Percentiles rank a stretch among this genome's conserved stretches.
phyloP scores from a whole-genome alignment of 1,140 invertebrate genomes.

The Trichogramma pretiosum region DNA sequence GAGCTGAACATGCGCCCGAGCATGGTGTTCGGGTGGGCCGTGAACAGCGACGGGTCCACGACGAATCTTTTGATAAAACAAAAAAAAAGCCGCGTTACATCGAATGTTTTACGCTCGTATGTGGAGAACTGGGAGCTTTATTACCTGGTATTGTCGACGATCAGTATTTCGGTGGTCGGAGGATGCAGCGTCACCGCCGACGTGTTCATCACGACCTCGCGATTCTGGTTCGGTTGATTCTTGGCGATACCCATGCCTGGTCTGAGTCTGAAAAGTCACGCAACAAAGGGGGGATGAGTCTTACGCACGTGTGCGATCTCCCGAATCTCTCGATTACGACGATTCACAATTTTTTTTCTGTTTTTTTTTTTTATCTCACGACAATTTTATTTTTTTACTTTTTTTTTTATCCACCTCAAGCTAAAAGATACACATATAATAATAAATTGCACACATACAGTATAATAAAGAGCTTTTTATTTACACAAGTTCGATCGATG shows the following conservation, averaged over 20 bases:
- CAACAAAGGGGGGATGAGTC: too few species aligned
- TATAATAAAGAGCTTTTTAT: conserved; percentile 12
- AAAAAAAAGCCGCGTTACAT: too few species aligned
- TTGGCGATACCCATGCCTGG: conserved; percentile 31
- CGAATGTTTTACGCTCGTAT: too few species aligned
- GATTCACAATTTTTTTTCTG: too few species aligned
- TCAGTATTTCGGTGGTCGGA: conserved; percentile 62
- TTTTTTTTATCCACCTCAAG: not conserved
- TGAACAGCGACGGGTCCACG: conserved; percentile 83
- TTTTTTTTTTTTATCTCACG: too few species aligned
- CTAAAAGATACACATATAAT: too few species aligned
- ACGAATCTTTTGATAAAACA: conserved; percentile 49
- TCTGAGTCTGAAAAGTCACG: conserved; percentile 33
- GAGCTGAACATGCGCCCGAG: conserved; percentile 94
- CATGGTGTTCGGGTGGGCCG: conserved; percentile 75
- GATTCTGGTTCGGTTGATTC: conserved; percentile 31
- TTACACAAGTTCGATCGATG: conserved; percentile 8
- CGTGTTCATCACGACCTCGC: conserved; percentile 28
- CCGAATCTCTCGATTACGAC: too few species aligned
- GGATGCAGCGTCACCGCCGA: conserved; percentile 28
- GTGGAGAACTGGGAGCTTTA: not conserved
- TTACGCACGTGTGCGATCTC: too few species aligned
- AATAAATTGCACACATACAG: too few species aligned
- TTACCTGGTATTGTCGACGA: conserved; percentile 86
- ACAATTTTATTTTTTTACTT: not conserved